phyloP scores from a whole-genome alignment of 2,888 invertebrate genomes.

The Incurvaria masculella region DNA sequence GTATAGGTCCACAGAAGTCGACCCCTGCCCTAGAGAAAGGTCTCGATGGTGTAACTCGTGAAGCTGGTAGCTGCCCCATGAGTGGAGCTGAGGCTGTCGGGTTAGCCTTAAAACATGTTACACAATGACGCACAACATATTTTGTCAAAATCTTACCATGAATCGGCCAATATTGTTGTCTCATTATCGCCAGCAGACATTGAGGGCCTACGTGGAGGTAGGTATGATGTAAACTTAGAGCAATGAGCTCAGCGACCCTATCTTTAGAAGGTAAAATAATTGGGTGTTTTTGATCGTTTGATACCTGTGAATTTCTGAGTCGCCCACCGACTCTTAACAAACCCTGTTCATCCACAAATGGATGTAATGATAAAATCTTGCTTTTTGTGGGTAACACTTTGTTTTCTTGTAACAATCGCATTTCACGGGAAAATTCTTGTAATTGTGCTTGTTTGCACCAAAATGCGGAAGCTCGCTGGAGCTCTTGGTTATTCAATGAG shows the following conservation, averaged over 20 bases:
- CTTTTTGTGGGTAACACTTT: not conserved
- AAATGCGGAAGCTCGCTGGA: not conserved
- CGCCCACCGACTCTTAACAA: conserved; percentile 2
- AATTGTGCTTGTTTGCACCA: not conserved
- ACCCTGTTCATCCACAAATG: conserved; percentile 1
- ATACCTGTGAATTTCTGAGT: not conserved
- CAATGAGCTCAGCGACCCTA: not conserved
- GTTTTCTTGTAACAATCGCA: not conserved
- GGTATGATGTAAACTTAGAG: conserved; percentile 1
- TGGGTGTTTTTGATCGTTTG: conserved; percentile 3
- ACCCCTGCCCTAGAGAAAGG: conserved; percentile 1
- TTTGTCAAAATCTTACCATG: not conserved
- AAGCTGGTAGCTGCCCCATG: conserved; percentile 3
- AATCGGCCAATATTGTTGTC: conserved; percentile 2
- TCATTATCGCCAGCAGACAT: not conserved
- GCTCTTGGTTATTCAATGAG: not conserved
- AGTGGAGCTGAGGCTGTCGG: not conserved
- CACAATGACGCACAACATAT: conserved; percentile 1
- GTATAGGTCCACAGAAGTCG: conserved; percentile 5
- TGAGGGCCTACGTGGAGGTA: conserved; percentile 3
- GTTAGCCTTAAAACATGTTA: conserved; percentile 1
- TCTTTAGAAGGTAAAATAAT: conserved; percentile 3
- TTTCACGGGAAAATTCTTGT: not conserved
- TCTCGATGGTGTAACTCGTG: not conserved
- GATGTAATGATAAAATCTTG: not conserved